A percentile compares a stretch with the other conserved stretches of the same genome.
These are phyloP conservation scores for Rutilus rutilus DNA, from an alignment of 2,113 vertebrate species.

Conservation along the genomic window DNA sequence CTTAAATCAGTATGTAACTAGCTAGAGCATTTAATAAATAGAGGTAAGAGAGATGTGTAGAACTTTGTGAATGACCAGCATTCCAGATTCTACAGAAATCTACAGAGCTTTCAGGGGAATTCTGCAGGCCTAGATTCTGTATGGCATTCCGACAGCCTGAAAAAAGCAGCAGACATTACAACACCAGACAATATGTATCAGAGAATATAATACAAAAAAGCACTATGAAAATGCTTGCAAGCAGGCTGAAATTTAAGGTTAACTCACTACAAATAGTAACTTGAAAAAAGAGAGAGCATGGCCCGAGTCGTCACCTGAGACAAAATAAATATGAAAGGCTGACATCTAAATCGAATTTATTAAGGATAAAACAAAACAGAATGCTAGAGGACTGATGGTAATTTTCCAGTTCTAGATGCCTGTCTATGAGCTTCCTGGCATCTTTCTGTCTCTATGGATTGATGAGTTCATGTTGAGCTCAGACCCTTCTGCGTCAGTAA, in stretches of 20 bases:
- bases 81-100: neutral
- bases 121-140: neutral
- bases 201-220: neutral
- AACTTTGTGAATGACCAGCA: neutral
- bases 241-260: neutral
- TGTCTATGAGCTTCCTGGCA: constrained; percentile 27
- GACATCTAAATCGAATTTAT: constrained; percentile 16
- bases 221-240: neutral
- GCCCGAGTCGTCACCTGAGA: neutral
- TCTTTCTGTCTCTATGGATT: constrained; percentile 34
- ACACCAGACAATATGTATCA: neutral
- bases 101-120: neutral
- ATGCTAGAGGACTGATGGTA: neutral
- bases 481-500: constrained; percentile 38
- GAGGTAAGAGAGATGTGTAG: neutral
- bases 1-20: neutral
- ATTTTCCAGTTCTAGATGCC: neutral
- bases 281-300: neutral
- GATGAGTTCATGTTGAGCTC: constrained; percentile 21
- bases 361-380: neutral
- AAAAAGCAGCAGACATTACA: neutral
- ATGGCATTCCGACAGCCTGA: neutral
- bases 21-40: neutral
- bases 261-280: neutral
- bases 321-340: neutral